Base-by-base conservation (phyloP, 2,888 invertebrate genomes). In the Anagyrus pseudococci region DNA sequence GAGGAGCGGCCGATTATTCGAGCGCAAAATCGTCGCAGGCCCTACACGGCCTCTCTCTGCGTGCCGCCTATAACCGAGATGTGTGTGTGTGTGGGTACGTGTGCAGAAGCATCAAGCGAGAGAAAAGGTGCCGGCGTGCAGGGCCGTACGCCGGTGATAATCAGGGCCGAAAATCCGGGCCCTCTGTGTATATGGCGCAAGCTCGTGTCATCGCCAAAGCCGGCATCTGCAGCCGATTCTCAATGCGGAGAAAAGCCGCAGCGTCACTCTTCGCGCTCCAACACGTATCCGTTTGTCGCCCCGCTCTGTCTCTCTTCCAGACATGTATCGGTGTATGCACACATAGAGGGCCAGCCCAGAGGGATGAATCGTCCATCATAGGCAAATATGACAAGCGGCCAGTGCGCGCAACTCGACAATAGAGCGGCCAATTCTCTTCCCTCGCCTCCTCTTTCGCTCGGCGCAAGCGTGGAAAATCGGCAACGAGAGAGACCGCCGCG, bases 321-420 rank as follows among this genome's bases (percentile, higher is more conserved):
- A n/a, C n/a, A n/a, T n/a, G n/a, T n/a, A n/a, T n/a, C n/a, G n/a
- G n/a, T n/a, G n/a, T n/a, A 29, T 29, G 10, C 29, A 29, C 10
- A 29, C 29, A 29, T 10, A 29, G 29, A 29, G 6, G 29, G 29
- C 29, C 10, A 4, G 29, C 10, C 29, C n/a, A n/a, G n/a, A n/a
- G n/a, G n/a, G n/a, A n/a, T 62, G 66, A 75, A 76, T 80, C 80
- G 80, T 80, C 76, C 79, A 80, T 80, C 80, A 80, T 81, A 80
- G 70, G 75, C 77, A 80, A 81, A 81, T 80, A 80, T 81, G 80
- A 81, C 80, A 7, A 76, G 71, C 77, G 76, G 77, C 61, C 69
- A 69, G 64, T 61, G 55, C 29, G 72, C 71, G 10, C 29, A 29
- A 29, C 29, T 29, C 29, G 29, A 29, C 29, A 29, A 29, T 29